Conservation (phyloP, 2,113 vertebrate genomes). For the Xenotilapia caudafasciata region DNA sequence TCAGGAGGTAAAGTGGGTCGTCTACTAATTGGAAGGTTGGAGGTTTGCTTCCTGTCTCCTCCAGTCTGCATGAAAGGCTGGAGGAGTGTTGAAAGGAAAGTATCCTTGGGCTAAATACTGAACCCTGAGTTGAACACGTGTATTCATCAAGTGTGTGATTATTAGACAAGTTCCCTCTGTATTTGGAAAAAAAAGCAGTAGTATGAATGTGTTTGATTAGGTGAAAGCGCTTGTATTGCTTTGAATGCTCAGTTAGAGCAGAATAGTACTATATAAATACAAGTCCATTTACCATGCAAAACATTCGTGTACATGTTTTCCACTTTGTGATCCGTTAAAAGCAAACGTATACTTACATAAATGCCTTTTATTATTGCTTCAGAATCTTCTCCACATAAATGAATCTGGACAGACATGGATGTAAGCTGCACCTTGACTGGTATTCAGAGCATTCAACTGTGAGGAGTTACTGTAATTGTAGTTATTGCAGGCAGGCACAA, state of each 20-base stretch:
- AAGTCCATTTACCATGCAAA: background rate
- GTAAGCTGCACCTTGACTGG: background rate
- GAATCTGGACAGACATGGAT: background rate
- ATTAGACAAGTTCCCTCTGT: background rate
- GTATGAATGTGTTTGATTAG: background rate
- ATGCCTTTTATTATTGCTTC: background rate
- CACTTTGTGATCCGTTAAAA: background rate
- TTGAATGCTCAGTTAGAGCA: background rate
- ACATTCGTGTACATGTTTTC: background rate
- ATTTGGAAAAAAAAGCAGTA: background rate
- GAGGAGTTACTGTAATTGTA: background rate
- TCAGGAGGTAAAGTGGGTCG: background rate
- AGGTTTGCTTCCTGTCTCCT: background rate
- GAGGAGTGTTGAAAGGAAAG: background rate
- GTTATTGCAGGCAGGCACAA: background rate
- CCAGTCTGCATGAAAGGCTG: background rate
- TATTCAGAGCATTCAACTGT: background rate
- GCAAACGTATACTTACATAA: background rate
- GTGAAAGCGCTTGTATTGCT: background rate
- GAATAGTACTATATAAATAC: background rate
- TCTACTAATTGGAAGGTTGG: background rate
- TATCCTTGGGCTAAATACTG: background rate
- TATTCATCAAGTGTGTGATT: background rate
- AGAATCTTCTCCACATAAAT: background rate
- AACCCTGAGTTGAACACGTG: background rate